Base-by-base conservation (phyloP, 2,797 vertebrate genomes). In the Danio aesculapii region DNA sequence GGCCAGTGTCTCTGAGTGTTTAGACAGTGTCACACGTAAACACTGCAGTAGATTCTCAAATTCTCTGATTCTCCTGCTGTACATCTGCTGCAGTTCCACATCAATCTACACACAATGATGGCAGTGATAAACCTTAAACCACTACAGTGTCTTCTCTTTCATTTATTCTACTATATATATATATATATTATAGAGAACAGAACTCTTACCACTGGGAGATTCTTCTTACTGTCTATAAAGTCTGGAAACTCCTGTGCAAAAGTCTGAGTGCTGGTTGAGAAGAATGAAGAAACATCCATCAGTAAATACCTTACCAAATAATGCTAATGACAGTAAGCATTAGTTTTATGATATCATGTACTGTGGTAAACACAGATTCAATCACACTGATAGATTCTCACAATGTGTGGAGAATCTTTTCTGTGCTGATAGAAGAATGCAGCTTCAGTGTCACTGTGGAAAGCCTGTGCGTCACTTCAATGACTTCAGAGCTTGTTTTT, bases 61-160 rank as follows among this genome's bases (percentile, higher is more conserved):
- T 83, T 96, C 94, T 0, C 89, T 89, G 87, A 97, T 91, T n/a
- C 84, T 91, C 8, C 88, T 85, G 30, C 91, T 84, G 58, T 94
- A 96, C 19, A 91, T 87, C 0, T 91, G 71, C 69, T 81, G 93
- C 68, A 98, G 90, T 79, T 95, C 92, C 81, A 96, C 91, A 0
- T 89, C 83, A 16, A 96, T 89, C 97, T 98, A 84, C 9, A 44
- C 53, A 64, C 64, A 50, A 79, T 17, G 6, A n/a, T n/a, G n/a
- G n/a, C n/a, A n/a, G n/a, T n/a, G n/a, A 59, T 13, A 61, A 59
- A 19, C 12, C 16, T 69, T 4, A 76, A 13, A 17, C 17, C 14
- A 21, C 17, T 16, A 53, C 6, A 41, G 9, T 11, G 0, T 14
- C 0, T 14, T 44, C 17, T 5, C 5, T 12, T 50, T 49, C 21